Percentiles rank a stretch among this genome's conserved stretches.
These are phyloP conservation scores for Peromyscus californicus DNA, from an alignment of 2,113 vertebrate genomes.

Conservation along the genomic window DNA sequence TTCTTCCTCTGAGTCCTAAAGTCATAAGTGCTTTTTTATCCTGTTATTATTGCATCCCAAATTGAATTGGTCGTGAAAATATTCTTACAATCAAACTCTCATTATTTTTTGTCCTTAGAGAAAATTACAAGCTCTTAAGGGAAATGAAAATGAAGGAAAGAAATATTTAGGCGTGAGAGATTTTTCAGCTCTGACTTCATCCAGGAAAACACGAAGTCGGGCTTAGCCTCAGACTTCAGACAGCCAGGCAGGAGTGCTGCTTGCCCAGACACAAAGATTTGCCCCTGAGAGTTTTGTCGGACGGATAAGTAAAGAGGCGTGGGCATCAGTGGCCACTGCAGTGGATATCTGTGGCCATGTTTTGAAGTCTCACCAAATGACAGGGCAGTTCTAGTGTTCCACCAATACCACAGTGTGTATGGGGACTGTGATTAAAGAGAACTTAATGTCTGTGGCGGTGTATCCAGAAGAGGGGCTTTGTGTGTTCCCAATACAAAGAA, in stretches of 20 bases:
- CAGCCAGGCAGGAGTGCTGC: not conserved
- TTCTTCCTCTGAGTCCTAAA: slow-evolving; percentile 20
- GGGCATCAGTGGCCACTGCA: not conserved
- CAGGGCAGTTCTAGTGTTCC: not conserved
- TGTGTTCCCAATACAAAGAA: not conserved
- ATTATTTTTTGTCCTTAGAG: not conserved
- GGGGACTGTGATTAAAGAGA: not conserved
- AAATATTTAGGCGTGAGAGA: not conserved
- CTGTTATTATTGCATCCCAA: slow-evolving; percentile 27
- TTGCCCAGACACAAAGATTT: not conserved
- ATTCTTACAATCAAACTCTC: slow-evolving; percentile 3
- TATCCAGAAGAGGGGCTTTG: not conserved
- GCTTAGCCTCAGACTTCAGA: not conserved
- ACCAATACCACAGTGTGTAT: not conserved
- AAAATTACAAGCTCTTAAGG: not conserved
- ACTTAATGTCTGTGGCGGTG: too few relatives aligned
- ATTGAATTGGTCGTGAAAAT: slow-evolving; percentile 25
- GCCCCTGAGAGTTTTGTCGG: not conserved
- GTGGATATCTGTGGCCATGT: not conserved
- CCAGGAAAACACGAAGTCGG: not conserved
- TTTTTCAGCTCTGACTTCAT: not conserved
- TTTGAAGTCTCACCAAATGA: not conserved
- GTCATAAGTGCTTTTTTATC: not conserved
- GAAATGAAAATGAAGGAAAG: slow-evolving; percentile 32
- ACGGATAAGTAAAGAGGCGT: not conserved